A percentile compares a stretch with the other conserved stretches of the same genome.
Evolutionary conservation across 2,113 vertebrate species (phyloP).

Genomic region (Pagrus major): DNA sequence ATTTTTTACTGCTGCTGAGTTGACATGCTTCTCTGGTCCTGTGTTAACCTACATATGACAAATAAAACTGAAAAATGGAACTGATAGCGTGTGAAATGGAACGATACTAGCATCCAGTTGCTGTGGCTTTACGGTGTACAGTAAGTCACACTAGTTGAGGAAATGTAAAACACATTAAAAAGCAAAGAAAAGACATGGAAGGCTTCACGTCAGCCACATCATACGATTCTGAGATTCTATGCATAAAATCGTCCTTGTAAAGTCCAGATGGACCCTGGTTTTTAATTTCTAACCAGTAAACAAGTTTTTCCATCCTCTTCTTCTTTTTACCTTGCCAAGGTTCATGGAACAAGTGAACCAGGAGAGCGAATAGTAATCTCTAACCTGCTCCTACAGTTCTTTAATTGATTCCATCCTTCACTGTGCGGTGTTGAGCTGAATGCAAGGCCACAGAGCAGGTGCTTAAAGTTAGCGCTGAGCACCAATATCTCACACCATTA

Average conservation of each 20-base stretch:
- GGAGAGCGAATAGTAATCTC: conserved; percentile 54
- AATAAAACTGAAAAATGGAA: no score
- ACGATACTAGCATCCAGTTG: no score
- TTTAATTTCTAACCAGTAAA: conserved; percentile 21
- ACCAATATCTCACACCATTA: conserved; percentile 77
- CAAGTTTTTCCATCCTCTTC: conserved; percentile 1
- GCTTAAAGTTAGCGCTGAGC: conserved; percentile 64
- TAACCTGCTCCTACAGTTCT: conserved; percentile 43
- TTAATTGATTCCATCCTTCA: conserved; percentile 71
- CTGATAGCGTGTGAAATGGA: no score
- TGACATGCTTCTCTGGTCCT: no score
- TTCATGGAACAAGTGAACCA: conserved; percentile 50
- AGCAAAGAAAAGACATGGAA: neutral
- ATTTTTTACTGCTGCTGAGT: no score
- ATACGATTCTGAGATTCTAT: neutral
- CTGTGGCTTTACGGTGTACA: no score
- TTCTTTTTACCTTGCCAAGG: conserved; percentile 33
- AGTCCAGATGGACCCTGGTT: neutral
- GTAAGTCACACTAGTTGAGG: no score
- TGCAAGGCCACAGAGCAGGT: conserved; percentile 53
- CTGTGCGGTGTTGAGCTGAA: conserved; percentile 38
- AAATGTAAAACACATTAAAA: neutral
- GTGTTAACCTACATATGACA: no score
- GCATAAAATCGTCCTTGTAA: neutral
- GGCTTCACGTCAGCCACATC: neutral